Percentiles rank a stretch among this genome's conserved stretches.
These are phyloP conservation scores for Rhipidura dahli DNA, from an alignment of 2,113 vertebrate species.

Conservation along the genomic window DNA sequence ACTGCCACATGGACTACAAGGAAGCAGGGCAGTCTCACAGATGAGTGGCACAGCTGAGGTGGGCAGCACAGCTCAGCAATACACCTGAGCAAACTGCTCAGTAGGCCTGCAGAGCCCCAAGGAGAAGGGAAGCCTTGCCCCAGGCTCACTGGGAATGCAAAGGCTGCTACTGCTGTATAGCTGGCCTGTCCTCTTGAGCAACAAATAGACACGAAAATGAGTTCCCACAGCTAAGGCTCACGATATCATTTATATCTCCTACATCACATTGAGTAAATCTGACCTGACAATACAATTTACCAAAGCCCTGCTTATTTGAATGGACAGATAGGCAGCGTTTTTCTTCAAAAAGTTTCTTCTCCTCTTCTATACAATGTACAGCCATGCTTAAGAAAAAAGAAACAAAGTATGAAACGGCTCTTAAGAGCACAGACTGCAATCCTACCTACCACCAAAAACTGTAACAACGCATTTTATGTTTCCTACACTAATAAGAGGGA, in stretches of 20 bases:
- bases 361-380: neutral
- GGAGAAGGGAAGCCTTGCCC: neutral
- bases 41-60: neutral
- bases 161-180: neutral
- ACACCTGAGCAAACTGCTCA: neutral
- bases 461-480: neutral
- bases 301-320: neutral
- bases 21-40: neutral
- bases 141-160: neutral
- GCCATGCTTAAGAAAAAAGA: neutral
- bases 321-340: rapidly evolving
- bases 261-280: neutral
- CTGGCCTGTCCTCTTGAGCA: neutral
- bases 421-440: neutral
- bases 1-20: rapidly evolving
- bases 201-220: neutral
- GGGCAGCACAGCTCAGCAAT: neutral
- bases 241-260: rapidly evolving
- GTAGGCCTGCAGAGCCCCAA: neutral
- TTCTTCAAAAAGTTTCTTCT: neutral
- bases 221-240: neutral
- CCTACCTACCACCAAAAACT: neutral
- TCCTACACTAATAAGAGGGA: neutral
- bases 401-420: neutral
- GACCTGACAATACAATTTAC: neutral